Evolutionary conservation across 1,140 invertebrate species (phyloP).

Genomic region (Parasteatoda tepidariorum): DNA sequence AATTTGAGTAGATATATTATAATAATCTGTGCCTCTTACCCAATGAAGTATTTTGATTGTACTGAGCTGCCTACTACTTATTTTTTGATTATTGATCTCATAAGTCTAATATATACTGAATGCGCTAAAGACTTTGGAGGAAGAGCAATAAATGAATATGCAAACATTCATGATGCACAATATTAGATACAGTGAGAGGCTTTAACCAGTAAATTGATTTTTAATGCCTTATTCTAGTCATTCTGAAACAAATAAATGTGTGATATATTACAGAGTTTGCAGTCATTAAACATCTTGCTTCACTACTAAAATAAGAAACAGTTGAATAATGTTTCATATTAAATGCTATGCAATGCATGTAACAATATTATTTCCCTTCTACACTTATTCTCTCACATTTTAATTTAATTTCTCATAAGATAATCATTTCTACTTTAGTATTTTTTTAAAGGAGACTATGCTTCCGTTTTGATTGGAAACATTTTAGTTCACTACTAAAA

Average conservation of each 20-base stretch:
- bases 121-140: not conserved
- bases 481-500: no score
- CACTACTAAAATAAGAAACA: slow-evolving; percentile 33
- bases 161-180: slow-evolving; percentile 31
- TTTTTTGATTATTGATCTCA: not conserved
- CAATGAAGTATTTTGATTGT: not conserved
- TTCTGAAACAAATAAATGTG: slow-evolving; percentile 44
- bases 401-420: not conserved
- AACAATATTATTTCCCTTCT: not conserved
- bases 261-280: slow-evolving; percentile 32
- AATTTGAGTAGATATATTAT: not conserved
- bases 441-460: no score
- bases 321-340: slow-evolving; percentile 53
- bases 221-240: slow-evolving; percentile 54
- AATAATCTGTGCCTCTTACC: not conserved
- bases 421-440: not conserved
- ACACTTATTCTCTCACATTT: not conserved
- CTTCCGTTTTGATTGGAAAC: no score
- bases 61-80: not conserved
- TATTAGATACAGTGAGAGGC: slow-evolving; percentile 9
- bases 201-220: slow-evolving; percentile 29
- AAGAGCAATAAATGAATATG: not conserved
- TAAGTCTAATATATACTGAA: not conserved
- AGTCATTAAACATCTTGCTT: slow-evolving; percentile 41
- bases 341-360: slow-evolving; percentile 38